Percentiles rank a stretch among this genome's conserved stretches.
Evolutionary conservation across 2,113 vertebrate genomes (phyloP).

Genomic region (Scartelaos histophorus): DNA sequence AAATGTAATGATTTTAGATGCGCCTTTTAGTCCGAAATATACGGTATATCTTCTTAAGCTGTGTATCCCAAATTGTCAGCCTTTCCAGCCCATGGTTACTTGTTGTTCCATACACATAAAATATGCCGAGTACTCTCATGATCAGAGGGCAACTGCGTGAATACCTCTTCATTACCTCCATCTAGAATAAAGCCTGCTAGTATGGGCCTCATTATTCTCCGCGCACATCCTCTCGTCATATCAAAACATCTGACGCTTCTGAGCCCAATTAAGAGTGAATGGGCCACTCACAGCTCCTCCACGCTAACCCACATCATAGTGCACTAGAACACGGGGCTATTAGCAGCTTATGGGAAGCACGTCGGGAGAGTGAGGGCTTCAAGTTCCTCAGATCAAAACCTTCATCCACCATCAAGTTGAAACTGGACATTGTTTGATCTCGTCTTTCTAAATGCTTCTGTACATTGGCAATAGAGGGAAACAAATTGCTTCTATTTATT

Average conservation of each 20-base stretch:
- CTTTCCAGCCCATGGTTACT: background rate
- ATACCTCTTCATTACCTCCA: background rate
- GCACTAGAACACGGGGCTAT: slow-evolving; percentile 54
- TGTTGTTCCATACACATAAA: background rate
- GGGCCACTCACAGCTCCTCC: slow-evolving; percentile 53
- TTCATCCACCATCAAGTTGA: slow-evolving; percentile 21
- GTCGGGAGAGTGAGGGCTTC: slow-evolving; percentile 49
- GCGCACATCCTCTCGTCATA: background rate
- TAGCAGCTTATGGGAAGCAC: slow-evolving; percentile 40
- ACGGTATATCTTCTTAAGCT: background rate
- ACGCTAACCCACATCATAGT: slow-evolving; percentile 35
- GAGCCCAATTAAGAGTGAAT: slow-evolving; percentile 64
- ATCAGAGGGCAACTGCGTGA: background rate
- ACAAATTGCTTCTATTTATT: no score
- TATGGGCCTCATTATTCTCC: background rate
- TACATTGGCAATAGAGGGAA: background rate
- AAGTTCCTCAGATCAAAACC: slow-evolving; percentile 56
- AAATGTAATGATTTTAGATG: no score
- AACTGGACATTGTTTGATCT: background rate
- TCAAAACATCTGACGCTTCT: slow-evolving; percentile 13
- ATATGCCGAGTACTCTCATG: background rate
- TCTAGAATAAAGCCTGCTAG: background rate
- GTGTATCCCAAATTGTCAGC: background rate
- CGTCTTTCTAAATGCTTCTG: background rate
- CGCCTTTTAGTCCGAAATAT: no score